phyloP scores from a whole-genome alignment of 2,797 vertebrate species.

The Hapalemur alaotrensis region DNA sequence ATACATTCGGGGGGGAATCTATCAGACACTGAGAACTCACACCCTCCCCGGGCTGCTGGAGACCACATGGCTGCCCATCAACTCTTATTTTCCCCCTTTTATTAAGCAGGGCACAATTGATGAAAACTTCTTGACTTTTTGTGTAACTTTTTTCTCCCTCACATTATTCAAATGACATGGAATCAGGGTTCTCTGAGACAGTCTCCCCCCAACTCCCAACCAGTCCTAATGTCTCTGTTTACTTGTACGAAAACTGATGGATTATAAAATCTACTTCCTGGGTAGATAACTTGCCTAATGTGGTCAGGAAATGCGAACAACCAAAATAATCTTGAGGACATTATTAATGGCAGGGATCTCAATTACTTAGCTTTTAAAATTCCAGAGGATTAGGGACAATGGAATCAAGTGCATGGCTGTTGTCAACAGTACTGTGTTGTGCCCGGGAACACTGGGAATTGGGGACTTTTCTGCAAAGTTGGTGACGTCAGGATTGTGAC shows the following conservation, averaged over 20 bases:
- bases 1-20: not conserved
- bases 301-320: not conserved
- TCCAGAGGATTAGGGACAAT: not conserved
- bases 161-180: not conserved
- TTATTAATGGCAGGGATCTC: not conserved
- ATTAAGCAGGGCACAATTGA: not conserved
- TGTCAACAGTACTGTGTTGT: not conserved
- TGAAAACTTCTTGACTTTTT: not conserved
- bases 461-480: not conserved
- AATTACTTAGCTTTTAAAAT: not conserved
- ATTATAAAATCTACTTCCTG: conserved; percentile 12
- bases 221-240: not conserved
- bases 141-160: not conserved
- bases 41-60: not conserved
- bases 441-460: too few relatives aligned
- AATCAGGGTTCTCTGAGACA: not conserved
- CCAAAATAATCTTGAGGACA: not conserved
- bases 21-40: not conserved
- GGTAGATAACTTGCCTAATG: not conserved
- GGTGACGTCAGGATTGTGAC: not conserved
- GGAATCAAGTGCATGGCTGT: rapidly evolving
- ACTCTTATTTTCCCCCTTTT: not conserved
- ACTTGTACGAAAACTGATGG: not conserved
- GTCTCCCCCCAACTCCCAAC: not conserved
- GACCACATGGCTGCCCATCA: not conserved